Base-by-base conservation (phyloP, 2,797 vertebrate genomes). In the Philypnodon macrostomus region DNA sequence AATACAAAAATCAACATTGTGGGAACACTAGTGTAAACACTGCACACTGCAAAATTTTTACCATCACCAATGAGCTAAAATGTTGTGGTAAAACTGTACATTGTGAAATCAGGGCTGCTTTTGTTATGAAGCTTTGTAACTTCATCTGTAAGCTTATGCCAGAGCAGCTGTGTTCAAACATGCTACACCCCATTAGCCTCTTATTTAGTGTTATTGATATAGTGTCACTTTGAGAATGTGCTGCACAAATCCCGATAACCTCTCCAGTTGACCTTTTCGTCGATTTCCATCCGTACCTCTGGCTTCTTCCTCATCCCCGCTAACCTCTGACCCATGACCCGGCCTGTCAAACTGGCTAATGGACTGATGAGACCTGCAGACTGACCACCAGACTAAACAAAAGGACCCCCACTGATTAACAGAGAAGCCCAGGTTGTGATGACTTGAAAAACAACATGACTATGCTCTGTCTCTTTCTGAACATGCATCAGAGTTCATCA, bases 381-480 rank as follows among this genome's bases (percentile, higher is more conserved):
- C 35, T 59, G 59, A 74, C 37, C 46, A 18, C 40, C 56, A 79
- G 59, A 60, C 59, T 72, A 64, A 81, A 67, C 65, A 71, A 48
- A 46, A 18, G 60, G 47, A 52, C 7, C 6, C 38, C 29, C 7
- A 9, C 17, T 5, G 27, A 9, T 30, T 42, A 16, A 17, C 4
- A 2, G 26, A n/a, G 13, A 42, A 42, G 10, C 39, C 26, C 24
- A 27, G 16, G 10, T 16, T 16, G 11, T 18, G 15, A 18, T 29
- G 41, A 15, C 1, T 11, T 4, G 26, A 26, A 12, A 29, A 42
- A 42, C 40, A 17, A 8, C 9, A 29, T 10, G 14, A 12, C 13
- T 7, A 27, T 41, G 21, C n/a, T n/a, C n/a, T n/a, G n/a, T n/a
- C n/a, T n/a, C n/a, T n/a, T n/a, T n/a, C n/a, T n/a, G n/a, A n/a